Percentiles rank a stretch among this genome's conserved stretches.
These are phyloP conservation scores for Anolis sagrei DNA, from an alignment of 2,113 vertebrate genomes.

Conservation along the genomic window DNA sequence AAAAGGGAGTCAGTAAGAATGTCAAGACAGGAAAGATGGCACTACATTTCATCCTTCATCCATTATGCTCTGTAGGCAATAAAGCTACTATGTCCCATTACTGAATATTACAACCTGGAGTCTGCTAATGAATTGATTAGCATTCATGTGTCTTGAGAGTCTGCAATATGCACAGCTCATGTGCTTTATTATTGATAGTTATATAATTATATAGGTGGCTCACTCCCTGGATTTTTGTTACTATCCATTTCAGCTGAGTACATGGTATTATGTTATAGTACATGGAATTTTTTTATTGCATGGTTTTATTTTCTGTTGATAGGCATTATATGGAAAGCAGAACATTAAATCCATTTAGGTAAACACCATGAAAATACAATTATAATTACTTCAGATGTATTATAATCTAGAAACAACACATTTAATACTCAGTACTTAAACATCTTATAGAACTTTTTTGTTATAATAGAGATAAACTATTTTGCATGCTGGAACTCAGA, in stretches of 20 bases:
- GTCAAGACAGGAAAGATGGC: slow-evolving; percentile 69
- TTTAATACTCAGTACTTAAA: neutral
- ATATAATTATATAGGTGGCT: slow-evolving; percentile 77
- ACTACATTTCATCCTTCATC: no score
- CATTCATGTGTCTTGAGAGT: slow-evolving; percentile 78
- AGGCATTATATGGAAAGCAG: slow-evolving; percentile 66
- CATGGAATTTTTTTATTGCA: slow-evolving; percentile 70
- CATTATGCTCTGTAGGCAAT: slow-evolving; percentile 72
- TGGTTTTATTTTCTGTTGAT: slow-evolving; percentile 75
- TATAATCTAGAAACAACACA: slow-evolving; percentile 43
- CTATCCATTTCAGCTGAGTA: slow-evolving; percentile 62
- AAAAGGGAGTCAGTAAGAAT: slow-evolving; percentile 75
- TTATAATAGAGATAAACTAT: neutral
- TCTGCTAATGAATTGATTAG: slow-evolving; percentile 81
- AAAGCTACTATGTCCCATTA: slow-evolving; percentile 70
- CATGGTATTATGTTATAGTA: slow-evolving; percentile 67
- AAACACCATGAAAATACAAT: slow-evolving; percentile 60
- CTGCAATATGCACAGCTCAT: slow-evolving; percentile 76
- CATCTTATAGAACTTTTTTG: slow-evolving; percentile 5
- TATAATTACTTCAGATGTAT: slow-evolving; percentile 40
- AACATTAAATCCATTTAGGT: slow-evolving; percentile 65
- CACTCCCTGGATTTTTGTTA: slow-evolving; percentile 63
- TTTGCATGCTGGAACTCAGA: neutral
- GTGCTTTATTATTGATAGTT: slow-evolving; percentile 76
- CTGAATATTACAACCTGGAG: slow-evolving; percentile 79